Evolutionary conservation across 2,888 invertebrate species (phyloP).

Genomic region (Lissonota sp.): DNA sequence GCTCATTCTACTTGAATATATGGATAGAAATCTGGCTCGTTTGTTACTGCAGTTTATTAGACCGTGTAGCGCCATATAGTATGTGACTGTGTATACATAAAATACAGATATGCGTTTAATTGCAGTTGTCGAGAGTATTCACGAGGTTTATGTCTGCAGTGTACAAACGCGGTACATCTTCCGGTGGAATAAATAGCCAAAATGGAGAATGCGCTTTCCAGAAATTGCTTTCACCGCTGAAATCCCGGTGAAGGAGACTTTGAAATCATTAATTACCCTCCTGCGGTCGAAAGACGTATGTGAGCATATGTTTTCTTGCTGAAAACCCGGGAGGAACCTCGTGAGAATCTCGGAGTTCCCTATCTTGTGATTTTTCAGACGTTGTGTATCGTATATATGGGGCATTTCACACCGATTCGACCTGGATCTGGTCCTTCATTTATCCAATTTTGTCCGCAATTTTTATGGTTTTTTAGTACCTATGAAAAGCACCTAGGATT

Average conservation of each 20-base stretch:
- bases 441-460: not conserved
- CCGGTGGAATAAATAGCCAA: constrained; percentile 56
- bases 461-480: not conserved
- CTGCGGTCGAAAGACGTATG: constrained; percentile 36
- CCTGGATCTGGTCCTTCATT: not conserved
- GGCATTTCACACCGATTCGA: not conserved
- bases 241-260: constrained; percentile 49
- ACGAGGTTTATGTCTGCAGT: constrained; percentile 20
- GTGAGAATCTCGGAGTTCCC: constrained; percentile 49
- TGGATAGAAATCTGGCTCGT: constrained; percentile 1
- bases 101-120: constrained; percentile 6
- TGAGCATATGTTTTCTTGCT: constrained; percentile 24
- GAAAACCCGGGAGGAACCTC: constrained; percentile 15
- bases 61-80: not conserved
- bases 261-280: constrained; percentile 63
- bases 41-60: not conserved
- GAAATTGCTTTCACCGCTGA: constrained; percentile 50
- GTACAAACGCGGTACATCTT: constrained; percentile 30
- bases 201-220: constrained; percentile 39
- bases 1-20: no score
- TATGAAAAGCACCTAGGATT: no score
- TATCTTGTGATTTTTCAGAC: constrained; percentile 56
- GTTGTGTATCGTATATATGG: not conserved
- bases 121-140: constrained; percentile 34
- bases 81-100: not conserved